Percentiles rank a stretch among this genome's conserved stretches.
Evolutionary conservation across 2,888 invertebrate species (phyloP).

Genomic region (Eumacrocentrus americanus): DNA sequence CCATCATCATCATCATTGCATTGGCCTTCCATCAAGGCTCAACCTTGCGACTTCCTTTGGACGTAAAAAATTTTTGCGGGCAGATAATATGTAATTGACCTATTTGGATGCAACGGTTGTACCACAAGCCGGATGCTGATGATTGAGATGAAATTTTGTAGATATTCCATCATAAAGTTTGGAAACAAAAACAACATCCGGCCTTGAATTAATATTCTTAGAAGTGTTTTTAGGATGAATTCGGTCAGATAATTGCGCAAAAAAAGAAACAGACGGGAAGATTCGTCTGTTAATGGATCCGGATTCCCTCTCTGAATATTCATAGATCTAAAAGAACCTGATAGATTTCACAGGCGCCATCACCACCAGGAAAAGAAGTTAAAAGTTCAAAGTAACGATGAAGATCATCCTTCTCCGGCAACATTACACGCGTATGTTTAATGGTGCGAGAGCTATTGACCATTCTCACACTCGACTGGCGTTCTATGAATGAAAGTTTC

Average conservation of each 20-base stretch:
- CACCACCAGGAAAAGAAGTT: background rate
- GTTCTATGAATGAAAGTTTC: slow-evolving; percentile 45
- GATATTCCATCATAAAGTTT: too few species aligned
- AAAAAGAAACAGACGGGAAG: too few species aligned
- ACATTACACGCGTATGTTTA: slow-evolving; percentile 2
- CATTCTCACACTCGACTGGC: slow-evolving; percentile 28
- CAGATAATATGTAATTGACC: too few species aligned
- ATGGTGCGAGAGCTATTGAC: slow-evolving; percentile 22
- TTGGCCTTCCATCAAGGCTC: slow-evolving; percentile 20
- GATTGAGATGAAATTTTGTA: too few species aligned
- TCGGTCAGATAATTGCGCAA: background rate
- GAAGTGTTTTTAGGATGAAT: background rate
- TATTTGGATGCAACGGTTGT: too few species aligned
- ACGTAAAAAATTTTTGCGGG: too few species aligned
- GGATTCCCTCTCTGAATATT: too few species aligned
- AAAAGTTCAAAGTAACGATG: background rate
- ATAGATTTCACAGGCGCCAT: slow-evolving; percentile 9
- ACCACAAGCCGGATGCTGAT: too few species aligned
- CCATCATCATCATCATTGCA: slow-evolving; percentile 18
- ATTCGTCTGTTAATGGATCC: too few species aligned
- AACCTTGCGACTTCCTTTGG: too few species aligned
- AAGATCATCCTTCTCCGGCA: background rate
- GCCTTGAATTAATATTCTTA: too few species aligned
- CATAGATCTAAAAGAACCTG: background rate
- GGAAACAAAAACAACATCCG: too few species aligned